These are phyloP conservation scores for Lepisosteus oculatus DNA, from an alignment of 2,113 vertebrate genomes.

Conservation along the genomic window DNA sequence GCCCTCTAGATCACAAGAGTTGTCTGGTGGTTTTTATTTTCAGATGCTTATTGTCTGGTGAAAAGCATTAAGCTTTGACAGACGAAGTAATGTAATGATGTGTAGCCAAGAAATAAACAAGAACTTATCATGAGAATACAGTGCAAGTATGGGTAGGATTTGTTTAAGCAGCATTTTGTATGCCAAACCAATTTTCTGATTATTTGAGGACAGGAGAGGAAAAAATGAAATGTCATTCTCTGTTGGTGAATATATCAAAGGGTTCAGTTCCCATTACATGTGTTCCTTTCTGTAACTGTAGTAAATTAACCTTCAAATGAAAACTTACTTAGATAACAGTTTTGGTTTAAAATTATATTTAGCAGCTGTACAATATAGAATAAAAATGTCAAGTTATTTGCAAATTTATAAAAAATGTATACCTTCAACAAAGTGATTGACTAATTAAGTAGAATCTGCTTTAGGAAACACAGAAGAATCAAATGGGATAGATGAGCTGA, in stretches of 20 bases:
- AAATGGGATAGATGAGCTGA: no score
- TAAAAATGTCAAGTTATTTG: no score
- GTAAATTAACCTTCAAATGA: no score
- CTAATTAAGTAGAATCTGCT: no score
- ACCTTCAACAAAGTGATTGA: no score
- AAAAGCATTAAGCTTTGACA: conserved; percentile 33
- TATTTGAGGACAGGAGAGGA: neutral
- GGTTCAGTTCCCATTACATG: no score
- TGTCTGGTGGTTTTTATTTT: conserved; percentile 38
- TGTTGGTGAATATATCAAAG: neutral
- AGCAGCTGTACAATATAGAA: no score
- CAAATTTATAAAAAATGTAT: no score
- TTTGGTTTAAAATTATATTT: no score
- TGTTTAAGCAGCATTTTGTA: neutral
- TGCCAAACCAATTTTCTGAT: neutral
- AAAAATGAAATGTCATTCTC: neutral
- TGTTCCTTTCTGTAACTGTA: no score
- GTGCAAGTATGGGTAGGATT: conserved; percentile 29
- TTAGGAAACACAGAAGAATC: no score
- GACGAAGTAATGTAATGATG: conserved; percentile 29
- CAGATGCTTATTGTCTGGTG: conserved; percentile 38
- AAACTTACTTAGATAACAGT: no score
- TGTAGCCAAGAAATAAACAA: conserved; percentile 42
- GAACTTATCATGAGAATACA: conserved; percentile 47
- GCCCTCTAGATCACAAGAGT: conserved; percentile 28